Percentiles rank a stretch among this genome's conserved stretches.
Conservation (phyloP, 1,140 invertebrate genomes). For the Palaemon carinicauda region DNA sequence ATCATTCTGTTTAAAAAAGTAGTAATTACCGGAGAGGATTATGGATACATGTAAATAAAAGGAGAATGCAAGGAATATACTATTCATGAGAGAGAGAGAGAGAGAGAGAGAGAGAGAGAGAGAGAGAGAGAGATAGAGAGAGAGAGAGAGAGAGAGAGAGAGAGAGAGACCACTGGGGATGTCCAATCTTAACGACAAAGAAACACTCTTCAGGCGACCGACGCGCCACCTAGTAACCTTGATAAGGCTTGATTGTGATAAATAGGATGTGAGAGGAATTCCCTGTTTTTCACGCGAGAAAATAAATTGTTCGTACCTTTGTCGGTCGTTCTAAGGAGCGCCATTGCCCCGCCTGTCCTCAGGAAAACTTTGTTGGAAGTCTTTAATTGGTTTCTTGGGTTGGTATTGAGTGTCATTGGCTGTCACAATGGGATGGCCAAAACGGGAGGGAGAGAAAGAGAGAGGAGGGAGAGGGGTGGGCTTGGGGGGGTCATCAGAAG, state of each 20-base stretch:
- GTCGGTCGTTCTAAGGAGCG: background rate
- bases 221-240: background rate
- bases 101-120: background rate
- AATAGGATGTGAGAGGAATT: constrained; percentile 48
- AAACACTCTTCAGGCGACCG: constrained; percentile 17
- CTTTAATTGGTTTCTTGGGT: constrained; percentile 49
- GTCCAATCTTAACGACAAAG: constrained; percentile 45
- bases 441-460: background rate
- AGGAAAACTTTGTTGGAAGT: constrained; percentile 24
- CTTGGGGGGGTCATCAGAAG: too few species aligned
- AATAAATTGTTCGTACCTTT: constrained; percentile 32
- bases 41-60: background rate
- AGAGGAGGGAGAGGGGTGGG: background rate
- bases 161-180: background rate
- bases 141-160: background rate
- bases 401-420: constrained; percentile 46
- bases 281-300: constrained; percentile 39
- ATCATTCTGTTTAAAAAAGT: too few species aligned
- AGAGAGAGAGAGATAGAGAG: background rate
- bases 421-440: constrained; percentile 7
- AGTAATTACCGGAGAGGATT: too few species aligned
- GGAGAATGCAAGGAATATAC: background rate
- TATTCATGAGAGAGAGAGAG: background rate
- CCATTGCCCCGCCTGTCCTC: background rate
- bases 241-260: constrained; percentile 40